These are phyloP conservation scores for Diabrotica undecimpunctata DNA, from an alignment of 1,140 invertebrate genomes.

Conservation along the genomic window DNA sequence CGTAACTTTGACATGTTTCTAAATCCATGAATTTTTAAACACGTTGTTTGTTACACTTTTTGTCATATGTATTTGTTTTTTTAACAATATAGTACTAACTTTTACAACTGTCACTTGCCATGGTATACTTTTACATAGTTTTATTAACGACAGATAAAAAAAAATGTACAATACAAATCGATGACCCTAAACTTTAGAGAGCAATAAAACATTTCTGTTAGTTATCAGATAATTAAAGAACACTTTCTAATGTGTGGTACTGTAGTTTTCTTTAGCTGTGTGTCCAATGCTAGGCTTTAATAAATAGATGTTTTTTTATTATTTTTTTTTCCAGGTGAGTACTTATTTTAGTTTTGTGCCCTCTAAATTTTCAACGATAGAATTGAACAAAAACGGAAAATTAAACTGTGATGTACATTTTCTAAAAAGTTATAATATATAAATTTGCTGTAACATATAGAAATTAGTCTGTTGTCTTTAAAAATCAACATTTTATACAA, in stretches of 20 bases:
- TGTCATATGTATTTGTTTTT: too few species aligned
- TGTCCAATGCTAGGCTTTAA: constrained; percentile 30
- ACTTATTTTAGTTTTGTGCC: constrained; percentile 20
- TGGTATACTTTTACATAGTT: too few species aligned
- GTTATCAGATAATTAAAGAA: constrained; percentile 7
- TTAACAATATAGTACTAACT: too few species aligned
- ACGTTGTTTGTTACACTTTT: too few species aligned
- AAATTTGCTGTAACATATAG: too few species aligned
- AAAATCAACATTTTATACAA: too few species aligned
- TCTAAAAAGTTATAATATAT: too few species aligned
- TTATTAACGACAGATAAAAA: not conserved
- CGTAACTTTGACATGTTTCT: too few species aligned
- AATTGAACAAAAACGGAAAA: not conserved
- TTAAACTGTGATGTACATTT: too few species aligned
- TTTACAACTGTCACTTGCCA: too few species aligned
- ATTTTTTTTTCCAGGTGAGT: constrained; percentile 29
- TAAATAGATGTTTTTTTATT: constrained; percentile 18
- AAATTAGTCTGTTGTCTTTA: too few species aligned
- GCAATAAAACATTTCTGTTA: constrained; percentile 13
- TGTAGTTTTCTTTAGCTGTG: constrained; percentile 29
- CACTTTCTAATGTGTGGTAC: constrained; percentile 21
- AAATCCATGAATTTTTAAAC: too few species aligned
- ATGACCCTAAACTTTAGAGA: constrained; percentile 9
- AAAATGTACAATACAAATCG: constrained; percentile 5
- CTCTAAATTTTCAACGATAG: not conserved